Conservation (phyloP, 2,113 vertebrate species). For the pig (Sus scrofa) region DNA sequence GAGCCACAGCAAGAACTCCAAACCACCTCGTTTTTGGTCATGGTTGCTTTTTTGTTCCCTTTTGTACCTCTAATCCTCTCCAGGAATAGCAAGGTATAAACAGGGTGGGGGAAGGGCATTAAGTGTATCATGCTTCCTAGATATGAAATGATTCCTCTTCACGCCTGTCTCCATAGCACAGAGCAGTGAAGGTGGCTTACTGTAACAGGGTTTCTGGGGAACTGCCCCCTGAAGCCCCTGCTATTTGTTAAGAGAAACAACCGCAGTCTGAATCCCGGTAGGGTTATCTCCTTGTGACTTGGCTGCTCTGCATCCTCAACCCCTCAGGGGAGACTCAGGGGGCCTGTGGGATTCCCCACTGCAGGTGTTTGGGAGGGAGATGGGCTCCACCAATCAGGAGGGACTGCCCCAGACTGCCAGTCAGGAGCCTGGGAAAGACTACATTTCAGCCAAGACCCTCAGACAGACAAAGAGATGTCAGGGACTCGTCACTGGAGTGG, state of each 20-base stretch:
- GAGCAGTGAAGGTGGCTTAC: not conserved
- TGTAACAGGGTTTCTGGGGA: not conserved
- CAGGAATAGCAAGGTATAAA: rapidly evolving
- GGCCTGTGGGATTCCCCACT: not conserved
- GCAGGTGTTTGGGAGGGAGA: not conserved
- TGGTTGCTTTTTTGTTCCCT: not conserved
- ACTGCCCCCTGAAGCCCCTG: rapidly evolving
- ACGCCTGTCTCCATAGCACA: not conserved
- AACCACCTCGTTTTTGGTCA: not conserved
- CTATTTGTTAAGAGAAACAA: not conserved
- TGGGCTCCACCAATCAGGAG: not conserved
- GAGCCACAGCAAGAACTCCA: too few relatives aligned
- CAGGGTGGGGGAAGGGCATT: rapidly evolving
- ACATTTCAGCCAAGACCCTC: not conserved
- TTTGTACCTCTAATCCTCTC: rapidly evolving
- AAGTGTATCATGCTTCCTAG: not conserved
- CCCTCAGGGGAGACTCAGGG: too few relatives aligned
- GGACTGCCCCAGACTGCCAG: not conserved
- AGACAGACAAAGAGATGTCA: not conserved
- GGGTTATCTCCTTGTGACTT: not conserved
- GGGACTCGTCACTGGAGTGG: not conserved
- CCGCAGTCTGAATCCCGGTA: not conserved
- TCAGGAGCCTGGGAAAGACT: not conserved
- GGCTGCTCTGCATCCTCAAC: not conserved
- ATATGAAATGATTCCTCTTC: not conserved